Evolutionary conservation across 2,888 invertebrate genomes (phyloP), one percentile per base, ranked within the genome.

Genomic region (Tanytarsus gracilentus): DNA sequence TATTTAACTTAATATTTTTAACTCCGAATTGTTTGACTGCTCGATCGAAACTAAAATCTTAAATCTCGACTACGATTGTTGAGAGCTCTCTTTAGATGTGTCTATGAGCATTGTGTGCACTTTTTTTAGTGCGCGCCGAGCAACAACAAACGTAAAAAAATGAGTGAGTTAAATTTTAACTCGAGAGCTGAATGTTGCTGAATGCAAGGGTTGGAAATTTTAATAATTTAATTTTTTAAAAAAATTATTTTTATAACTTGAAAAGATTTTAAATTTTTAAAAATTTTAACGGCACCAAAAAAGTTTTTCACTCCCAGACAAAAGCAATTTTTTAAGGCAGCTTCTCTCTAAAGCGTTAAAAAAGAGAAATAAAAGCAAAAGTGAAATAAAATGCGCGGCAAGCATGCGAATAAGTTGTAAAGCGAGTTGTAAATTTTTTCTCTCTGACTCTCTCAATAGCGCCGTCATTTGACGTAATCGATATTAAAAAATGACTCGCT

Each of bases 401-500:
- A 44, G 18, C 9, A 44, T 21, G 18, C 16, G 23, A 44, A 33
- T 14, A 16, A 21, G 40, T n/a, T n/a, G n/a, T n/a, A n/a, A n/a
- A 40, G 44, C 44, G 23, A 44, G 44, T 44, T 44, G 44, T 23
- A 44, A 23, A 44, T 14, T 16, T 40, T 40, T 39, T 39, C 18
- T 39, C 39, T 11, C 14, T 39, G 11, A 16, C 3, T 9, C 11
- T 9, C 18, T n/a, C n/a, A n/a, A n/a, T n/a, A n/a, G n/a, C n/a
- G n/a, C n/a, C n/a, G n/a, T n/a, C n/a, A n/a, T n/a, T n/a, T 44
- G 44, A 44, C 44, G 44, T 44, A 44, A 44, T 44, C 44, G 44
- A 44, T 44, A 44, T 23, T 44, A n/a, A n/a, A n/a, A n/a, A n/a
- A n/a, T n/a, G n/a, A n/a, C n/a, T n/a, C n/a, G n/a, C n/a, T n/a